Base-by-base conservation (phyloP, 2,113 vertebrate species). In the Misgurnus mizolepis region DNA sequence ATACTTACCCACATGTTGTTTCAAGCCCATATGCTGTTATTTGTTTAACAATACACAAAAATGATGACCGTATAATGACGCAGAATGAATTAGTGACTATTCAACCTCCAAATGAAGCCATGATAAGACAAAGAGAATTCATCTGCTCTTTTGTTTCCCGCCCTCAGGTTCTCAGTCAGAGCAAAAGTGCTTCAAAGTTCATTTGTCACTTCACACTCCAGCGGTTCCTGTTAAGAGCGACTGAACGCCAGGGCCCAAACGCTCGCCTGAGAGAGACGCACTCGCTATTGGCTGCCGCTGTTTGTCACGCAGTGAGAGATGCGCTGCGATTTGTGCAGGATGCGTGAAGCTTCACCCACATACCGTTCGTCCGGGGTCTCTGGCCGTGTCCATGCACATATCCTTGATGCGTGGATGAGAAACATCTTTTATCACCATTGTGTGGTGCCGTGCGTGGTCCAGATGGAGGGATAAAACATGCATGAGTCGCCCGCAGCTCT, bases 401-500 rank as follows among this genome's bases (percentile, higher is more conserved):
- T 78, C 68, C 77, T 61, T 70, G 69, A 80, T 60, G 50, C 73
- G 78, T 40, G 84, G 91, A 91, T 89, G 89, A 86, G 93, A 93
- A 94, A 94, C 88, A 94, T 94, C 93, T 94, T 95, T 95, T 95
- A 95, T 95, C 94, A 95, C 94, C 93, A 92, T 93, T 95, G 93
- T 93, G 94, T 78, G 87, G 49, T 78, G 61, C 9, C 0, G 41
- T 6, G 50, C 67, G 89, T 85, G 91, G 93, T 95, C 94, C 95
- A 96, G 94, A 96, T 96, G 95, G 94, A 92, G 92, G 93, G 93
- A 96, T 96, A 95, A 96, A 96, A 96, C 94, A 95, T 96, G 96
- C 96, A 99, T 99, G 96, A 99, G 95, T 95, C 94, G 96, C 96
- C 96, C 86, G 92, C 96, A 98, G 97, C 96, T 96, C 95, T 95